Evolutionary conservation across 1,140 invertebrate species (phyloP), one percentile per base, ranked within the genome.

Genomic region (Lepidurus packardi): DNA sequence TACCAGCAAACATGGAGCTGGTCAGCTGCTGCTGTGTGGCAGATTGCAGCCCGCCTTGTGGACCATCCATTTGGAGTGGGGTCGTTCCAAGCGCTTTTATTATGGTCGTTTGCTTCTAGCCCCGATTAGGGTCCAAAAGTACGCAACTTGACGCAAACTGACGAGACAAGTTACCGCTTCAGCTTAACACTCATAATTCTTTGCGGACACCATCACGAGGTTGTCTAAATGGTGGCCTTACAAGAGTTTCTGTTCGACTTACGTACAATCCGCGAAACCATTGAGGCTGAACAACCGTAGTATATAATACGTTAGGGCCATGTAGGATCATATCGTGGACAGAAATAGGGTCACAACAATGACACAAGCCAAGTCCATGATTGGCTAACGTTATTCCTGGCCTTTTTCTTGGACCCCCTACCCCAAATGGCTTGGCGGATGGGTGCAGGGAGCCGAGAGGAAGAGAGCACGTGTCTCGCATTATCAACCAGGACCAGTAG

Each of bases 401-500:
- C 53, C 13, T 65, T 65, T 21, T 13, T 16, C 53, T 11, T 47
- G 16, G 34, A 3, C 34, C 34, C 34, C 34, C 34, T 34, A 34
- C 13, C 53, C 53, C 1, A 21, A n/a, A 65, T 65, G 53, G 7
- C 34, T 65, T 8, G 53, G 53, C 21, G 21, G 53, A 65, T 65
- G 53, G 53, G 13, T 34, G 34, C 34, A 34, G 3, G 6, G 53
- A 65, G 53, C 53, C 53, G 53, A 65, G 21, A 65, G 13, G 53
- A 65, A 65, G 53, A 65, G 9, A 65, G 53, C 53, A 65, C 53
- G 53, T 65, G 53, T 65, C 53, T 65, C 16, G 53, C 53, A 65
- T 65, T 65, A 65, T 65, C 53, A 65, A 65, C 53, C 53, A 21
- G 53, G 21, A 5, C 53, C 53, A 65, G 53, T 16, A 65, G 53